These are phyloP conservation scores for Formica selysi DNA, from an alignment of 1,140 invertebrate species.

Conservation along the genomic window DNA sequence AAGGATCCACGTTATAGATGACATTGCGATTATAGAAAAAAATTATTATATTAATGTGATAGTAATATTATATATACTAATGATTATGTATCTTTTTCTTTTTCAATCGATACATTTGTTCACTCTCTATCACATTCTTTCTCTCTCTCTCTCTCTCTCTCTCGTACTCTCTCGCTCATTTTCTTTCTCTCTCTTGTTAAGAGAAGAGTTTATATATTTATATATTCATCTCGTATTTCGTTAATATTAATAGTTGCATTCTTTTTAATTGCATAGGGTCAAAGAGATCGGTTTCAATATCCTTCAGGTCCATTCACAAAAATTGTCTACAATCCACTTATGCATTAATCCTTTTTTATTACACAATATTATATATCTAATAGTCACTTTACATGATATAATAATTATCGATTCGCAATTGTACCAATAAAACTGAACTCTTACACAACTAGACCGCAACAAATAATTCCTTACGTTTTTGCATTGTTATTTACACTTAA, in stretches of 20 bases:
- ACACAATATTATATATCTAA: constrained; percentile 70
- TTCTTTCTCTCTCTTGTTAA: constrained; percentile 29
- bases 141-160: constrained; percentile 37
- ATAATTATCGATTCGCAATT: constrained; percentile 63
- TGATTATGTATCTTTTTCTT: constrained; percentile 80
- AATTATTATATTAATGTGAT: constrained; percentile 83
- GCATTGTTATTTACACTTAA: constrained; percentile 40
- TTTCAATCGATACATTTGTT: constrained; percentile 73
- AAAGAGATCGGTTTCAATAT: constrained; percentile 61
- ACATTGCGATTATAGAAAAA: constrained; percentile 78
- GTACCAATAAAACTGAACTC: constrained; percentile 44
- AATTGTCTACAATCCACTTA: constrained; percentile 63
- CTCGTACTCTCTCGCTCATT: neutral
- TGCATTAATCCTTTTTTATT: constrained; percentile 69
- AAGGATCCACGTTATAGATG: constrained; percentile 40
- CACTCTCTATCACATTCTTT: constrained; percentile 53
- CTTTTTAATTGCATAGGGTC: constrained; percentile 60
- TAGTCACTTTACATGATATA: constrained; percentile 60
- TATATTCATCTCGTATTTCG: constrained; percentile 63
- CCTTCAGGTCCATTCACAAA: constrained; percentile 67
- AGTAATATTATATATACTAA: constrained; percentile 78
- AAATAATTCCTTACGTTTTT: constrained; percentile 25
- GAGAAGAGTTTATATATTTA: constrained; percentile 67
- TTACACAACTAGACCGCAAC: constrained; percentile 50
- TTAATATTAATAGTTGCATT: constrained; percentile 68